Evolutionary conservation across 2,113 vertebrate species (phyloP), one percentile per base, ranked within the genome.

Genomic region (Zingel zingel): DNA sequence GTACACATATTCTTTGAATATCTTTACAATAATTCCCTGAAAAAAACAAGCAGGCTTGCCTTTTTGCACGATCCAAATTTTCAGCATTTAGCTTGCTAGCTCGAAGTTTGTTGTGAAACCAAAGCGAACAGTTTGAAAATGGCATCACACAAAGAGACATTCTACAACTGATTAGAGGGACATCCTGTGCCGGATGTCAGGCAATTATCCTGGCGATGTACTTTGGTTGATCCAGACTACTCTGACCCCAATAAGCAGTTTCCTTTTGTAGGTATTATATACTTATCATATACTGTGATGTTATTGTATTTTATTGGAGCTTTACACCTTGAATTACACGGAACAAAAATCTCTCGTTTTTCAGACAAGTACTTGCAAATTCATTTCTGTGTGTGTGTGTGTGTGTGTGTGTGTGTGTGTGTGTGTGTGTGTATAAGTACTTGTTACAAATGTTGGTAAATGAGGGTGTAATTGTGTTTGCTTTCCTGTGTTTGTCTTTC

Each of bases 391-490:
- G 47, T 5, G 12, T 27, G 16, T 48, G 48, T 69, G 72, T 56
- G 53, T 39, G 36, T 27, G 33, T 53, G 58, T 5, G 7, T 43
- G 16, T 56, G 36, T 69, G 64, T 63, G 61, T 43, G 30, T 53
- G 47, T 5, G 12, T 27, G 16, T 56, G 48, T 56, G 72, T 45
- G 54, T 18, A 6, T 74, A n/a, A 36, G 33, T 56, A 30, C 39
- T 36, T 23, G 36, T 68, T 62, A 39, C 39, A 64, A 16, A 64
- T 68, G 56, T 21, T 58, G 77, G 15, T 45, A 53, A 62, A 59
- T 74, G 16, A 64, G 11, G 50, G 56, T 18, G 10, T 12, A 51
- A 12, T 36, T 47, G 12, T 30, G 43, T 39, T 74, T 74, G 23
- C 23, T 47, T 57, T 63, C 43, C 48, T 36, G 45, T 59, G 18